Evolutionary conservation across 2,888 invertebrate species (phyloP), one percentile per base, ranked within the genome.

Genomic region (Ophion ellenae): DNA sequence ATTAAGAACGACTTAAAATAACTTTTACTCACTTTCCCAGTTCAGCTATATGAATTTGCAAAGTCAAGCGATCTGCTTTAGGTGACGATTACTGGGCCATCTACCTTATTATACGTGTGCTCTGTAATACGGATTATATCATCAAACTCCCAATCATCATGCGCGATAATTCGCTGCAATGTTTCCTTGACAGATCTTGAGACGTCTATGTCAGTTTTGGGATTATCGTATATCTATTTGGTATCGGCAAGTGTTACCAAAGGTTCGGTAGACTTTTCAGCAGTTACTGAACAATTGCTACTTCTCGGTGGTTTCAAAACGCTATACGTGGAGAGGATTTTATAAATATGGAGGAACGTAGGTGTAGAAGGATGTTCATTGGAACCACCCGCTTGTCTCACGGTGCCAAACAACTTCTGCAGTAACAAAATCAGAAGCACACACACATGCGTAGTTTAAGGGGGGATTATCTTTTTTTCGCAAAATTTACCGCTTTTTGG

Each of bases 141-240:
- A 45, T 87, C 83, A 17, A 87, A 83, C n/a, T 84, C 57, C 86
- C 84, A 86, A 66, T 84, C 59, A 67, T 85, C 64, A 67, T 85
- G 73, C 9, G 4, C 9, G 47, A 86, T 75, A 57, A 59, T 78
- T 45, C 57, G 61, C 53, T 69, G n/a, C 24, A 82, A 69, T 11
- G 57, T 77, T 10, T 63, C 17, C 82, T 82, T 81, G 24, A 85
- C 81, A 17, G 17, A 11, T 11, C 14, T 64, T 32, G 64, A 28
- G 28, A 64, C 11, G 28, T 64, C 64, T 9, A 14, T 64, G 32
- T 4, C 11, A 10, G 32, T 64, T 4, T 45, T 40, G 45, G 75
- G 63, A 63, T 70, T 53, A 24, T 57, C 40, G 45, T 71, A 77
- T 0, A 82, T 57, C 45, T 32, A 40, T 71, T 76, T 82, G 24